These are phyloP conservation scores for Rallus limicola DNA, from an alignment of 2,113 vertebrate species.

Conservation along the genomic window DNA sequence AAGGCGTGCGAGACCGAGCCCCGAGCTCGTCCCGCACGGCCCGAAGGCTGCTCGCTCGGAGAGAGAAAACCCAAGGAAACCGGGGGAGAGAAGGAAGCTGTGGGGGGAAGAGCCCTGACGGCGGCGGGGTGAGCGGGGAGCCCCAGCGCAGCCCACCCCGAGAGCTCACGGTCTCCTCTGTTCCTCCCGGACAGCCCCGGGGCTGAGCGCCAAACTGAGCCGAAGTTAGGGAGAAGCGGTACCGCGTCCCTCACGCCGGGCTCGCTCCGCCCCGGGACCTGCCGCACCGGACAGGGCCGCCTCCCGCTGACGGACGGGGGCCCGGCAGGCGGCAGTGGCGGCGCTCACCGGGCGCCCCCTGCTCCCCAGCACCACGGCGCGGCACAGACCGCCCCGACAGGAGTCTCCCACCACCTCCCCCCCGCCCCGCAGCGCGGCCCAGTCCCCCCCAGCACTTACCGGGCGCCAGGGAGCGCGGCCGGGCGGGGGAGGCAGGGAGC, in stretches of 20 bases:
- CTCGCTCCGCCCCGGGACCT: neutral
- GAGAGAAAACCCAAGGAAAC: neutral
- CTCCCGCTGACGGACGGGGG: neutral
- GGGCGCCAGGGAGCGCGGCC: neutral
- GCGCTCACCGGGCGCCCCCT: neutral
- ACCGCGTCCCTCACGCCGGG: neutral
- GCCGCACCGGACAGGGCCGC: neutral
- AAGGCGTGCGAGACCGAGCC: neutral
- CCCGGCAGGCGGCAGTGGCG: neutral
- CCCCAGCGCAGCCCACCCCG: neutral
- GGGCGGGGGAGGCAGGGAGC: neutral
- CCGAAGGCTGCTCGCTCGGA: fast-evolving
- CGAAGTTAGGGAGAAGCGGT: neutral
- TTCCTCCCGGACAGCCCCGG: neutral
- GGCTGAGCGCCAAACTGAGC: neutral
- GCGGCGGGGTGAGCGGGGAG: neutral
- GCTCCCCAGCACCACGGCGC: neutral
- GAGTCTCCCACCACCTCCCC: neutral
- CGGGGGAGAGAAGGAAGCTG: neutral
- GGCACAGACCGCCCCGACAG: too few relatives aligned
- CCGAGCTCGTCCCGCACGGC: neutral
- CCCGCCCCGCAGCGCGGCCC: neutral
- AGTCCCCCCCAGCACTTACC: slow-evolving; percentile 44
- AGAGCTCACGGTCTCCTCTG: neutral
- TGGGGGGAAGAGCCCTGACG: neutral